Conservation (phyloP, 2,888 invertebrate species). For the Augochlorella aurata region DNA sequence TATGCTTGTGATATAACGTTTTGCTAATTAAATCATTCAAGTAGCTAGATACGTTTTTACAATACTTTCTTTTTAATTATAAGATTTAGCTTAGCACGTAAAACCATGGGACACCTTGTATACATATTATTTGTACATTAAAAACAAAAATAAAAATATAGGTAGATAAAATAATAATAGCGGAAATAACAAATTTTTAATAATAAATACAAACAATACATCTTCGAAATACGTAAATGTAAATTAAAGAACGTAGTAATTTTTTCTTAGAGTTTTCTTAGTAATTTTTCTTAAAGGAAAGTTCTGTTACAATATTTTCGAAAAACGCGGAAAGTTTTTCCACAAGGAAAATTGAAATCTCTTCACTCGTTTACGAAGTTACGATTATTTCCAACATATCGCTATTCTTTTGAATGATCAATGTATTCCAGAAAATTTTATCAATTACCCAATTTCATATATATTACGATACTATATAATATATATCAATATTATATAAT, state of each 20-base stretch:
- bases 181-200: background rate
- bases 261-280: too few species aligned
- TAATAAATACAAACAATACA: background rate
- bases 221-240: background rate
- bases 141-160: background rate
- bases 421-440: too few species aligned
- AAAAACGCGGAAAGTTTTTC: background rate
- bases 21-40: too few species aligned
- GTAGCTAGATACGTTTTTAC: too few species aligned
- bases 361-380: background rate
- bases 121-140: too few species aligned
- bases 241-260: background rate
- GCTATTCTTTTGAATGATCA: background rate
- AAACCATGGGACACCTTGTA: too few species aligned
- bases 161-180: background rate
- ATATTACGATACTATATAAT: too few species aligned
- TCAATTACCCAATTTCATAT: too few species aligned
- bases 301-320: background rate
- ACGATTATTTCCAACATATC: background rate
- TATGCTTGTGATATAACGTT: too few species aligned
- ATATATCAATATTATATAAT: too few species aligned
- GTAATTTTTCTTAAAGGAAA: background rate
- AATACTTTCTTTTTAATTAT: too few species aligned
- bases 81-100: too few species aligned
- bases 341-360: background rate